These are phyloP conservation scores for Furcula furcula DNA, from an alignment of 2,888 invertebrate genomes.

Conservation along the genomic window DNA sequence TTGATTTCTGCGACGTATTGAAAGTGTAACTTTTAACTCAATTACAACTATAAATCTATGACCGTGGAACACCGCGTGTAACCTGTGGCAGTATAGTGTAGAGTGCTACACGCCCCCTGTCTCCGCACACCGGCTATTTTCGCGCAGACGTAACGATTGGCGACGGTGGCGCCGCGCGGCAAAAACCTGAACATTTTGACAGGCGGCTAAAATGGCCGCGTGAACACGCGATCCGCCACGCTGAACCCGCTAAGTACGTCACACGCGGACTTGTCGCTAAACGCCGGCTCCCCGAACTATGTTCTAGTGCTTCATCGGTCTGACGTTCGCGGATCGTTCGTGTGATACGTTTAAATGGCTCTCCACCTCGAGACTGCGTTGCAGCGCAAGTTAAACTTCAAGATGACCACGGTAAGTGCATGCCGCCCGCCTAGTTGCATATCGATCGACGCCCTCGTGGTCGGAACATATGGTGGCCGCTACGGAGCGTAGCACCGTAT, in stretches of 20 bases:
- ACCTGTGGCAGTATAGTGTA: constrained; percentile 29
- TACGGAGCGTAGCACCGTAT: constrained; percentile 50
- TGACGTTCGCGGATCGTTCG: constrained; percentile 42
- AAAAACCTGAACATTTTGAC: constrained; percentile 61
- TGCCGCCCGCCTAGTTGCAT: constrained; percentile 54
- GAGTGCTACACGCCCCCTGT: constrained; percentile 29
- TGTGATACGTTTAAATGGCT: constrained; percentile 57
- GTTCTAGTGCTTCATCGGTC: constrained; percentile 62
- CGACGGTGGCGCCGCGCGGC: constrained; percentile 61
- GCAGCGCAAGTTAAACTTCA: constrained; percentile 79
- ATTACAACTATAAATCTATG: constrained; percentile 75
- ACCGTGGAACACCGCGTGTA: constrained; percentile 50
- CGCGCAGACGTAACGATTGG: constrained; percentile 72
- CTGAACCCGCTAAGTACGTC: constrained; percentile 62
- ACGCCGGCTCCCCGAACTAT: constrained; percentile 59
- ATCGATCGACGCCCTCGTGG: constrained; percentile 74
- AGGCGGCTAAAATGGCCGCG: constrained; percentile 77
- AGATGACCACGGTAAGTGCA: constrained; percentile 81
- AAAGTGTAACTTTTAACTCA: constrained; percentile 65
- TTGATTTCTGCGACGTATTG: constrained; percentile 28
- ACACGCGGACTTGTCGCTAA: constrained; percentile 67
- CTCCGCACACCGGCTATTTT: constrained; percentile 43
- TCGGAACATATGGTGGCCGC: constrained; percentile 73
- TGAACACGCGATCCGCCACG: constrained; percentile 76
- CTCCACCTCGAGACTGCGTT: constrained; percentile 76